Percentiles rank a stretch among this genome's conserved stretches.
Conservation (phyloP, 2,797 vertebrate species). For the Myoxocephalus aenaeus region DNA sequence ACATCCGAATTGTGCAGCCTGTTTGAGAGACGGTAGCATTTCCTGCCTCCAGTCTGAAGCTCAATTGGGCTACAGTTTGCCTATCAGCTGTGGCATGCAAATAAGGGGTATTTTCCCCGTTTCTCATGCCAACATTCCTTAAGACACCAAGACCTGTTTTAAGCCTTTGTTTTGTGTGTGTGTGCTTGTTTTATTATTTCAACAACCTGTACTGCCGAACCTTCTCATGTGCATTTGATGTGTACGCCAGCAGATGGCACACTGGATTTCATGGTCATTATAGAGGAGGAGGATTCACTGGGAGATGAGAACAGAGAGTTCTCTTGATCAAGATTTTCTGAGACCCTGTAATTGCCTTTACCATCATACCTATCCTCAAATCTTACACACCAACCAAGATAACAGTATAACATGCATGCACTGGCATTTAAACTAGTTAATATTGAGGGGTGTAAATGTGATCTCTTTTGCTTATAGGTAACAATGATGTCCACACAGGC, state of each 20-base stretch:
- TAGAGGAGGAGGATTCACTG: slow-evolving; percentile 24
- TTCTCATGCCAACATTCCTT: not conserved
- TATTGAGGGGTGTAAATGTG: not conserved
- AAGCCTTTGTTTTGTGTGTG: not conserved
- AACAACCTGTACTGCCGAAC: slow-evolving; percentile 32
- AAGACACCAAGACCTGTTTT: slow-evolving; percentile 12
- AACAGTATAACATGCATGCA: not conserved
- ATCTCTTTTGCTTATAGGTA: slow-evolving; percentile 34
- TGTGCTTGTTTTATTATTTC: slow-evolving; percentile 35
- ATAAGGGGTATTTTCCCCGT: not conserved
- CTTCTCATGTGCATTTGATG: slow-evolving; percentile 32
- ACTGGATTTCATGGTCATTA: slow-evolving; percentile 46
- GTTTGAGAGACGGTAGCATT: slow-evolving; percentile 10
- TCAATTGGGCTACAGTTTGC: slow-evolving; percentile 2
- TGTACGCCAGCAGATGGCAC: slow-evolving; percentile 71
- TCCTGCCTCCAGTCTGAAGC: slow-evolving; percentile 13
- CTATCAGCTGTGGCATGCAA: not conserved
- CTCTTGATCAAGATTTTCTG: slow-evolving; percentile 6
- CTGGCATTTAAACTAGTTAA: not conserved
- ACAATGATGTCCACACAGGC: slow-evolving; percentile 4
- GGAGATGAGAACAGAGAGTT: slow-evolving; percentile 1
- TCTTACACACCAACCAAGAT: not conserved
- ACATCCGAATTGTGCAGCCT: slow-evolving; percentile 29
- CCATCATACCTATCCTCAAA: not conserved
- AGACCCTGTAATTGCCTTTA: not conserved